phyloP scores from a whole-genome alignment of 2,888 invertebrate genomes.

The Cheilosia scutellata region DNA sequence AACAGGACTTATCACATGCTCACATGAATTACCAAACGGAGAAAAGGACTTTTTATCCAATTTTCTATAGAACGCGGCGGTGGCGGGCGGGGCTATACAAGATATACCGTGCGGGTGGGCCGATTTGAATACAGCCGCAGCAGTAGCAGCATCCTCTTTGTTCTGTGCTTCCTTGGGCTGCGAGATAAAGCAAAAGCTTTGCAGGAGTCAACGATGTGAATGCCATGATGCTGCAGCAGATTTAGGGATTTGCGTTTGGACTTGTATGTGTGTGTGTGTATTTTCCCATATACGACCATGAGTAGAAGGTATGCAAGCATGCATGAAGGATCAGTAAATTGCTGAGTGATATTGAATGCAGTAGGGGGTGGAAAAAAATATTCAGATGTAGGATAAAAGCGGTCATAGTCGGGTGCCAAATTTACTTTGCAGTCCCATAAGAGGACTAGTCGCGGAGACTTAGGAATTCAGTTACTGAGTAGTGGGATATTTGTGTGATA shows the following conservation, averaged over 20 bases:
- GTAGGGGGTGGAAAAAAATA: slow-evolving; percentile 4
- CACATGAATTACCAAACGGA: slow-evolving; percentile 77
- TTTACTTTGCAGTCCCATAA: slow-evolving; percentile 22
- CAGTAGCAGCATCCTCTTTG: slow-evolving; percentile 42
- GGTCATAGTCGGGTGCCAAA: slow-evolving; percentile 42
- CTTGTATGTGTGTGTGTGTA: slow-evolving; percentile 21
- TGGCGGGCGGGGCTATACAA: not conserved
- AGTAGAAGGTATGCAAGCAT: slow-evolving; percentile 56
- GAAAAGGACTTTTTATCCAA: slow-evolving; percentile 72
- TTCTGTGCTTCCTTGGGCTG: slow-evolving; percentile 49
- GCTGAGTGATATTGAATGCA: slow-evolving; percentile 71
- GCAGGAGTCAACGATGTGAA: slow-evolving; percentile 64
- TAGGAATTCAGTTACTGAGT: slow-evolving; percentile 41
- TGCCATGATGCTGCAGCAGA: slow-evolving; percentile 71
- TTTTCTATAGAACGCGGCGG: slow-evolving; percentile 31
- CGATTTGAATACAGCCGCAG: slow-evolving; percentile 62
- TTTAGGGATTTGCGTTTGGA: slow-evolving; percentile 62
- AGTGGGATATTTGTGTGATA: slow-evolving; percentile 15
- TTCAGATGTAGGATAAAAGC: not conserved
- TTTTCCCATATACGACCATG: slow-evolving; percentile 8
- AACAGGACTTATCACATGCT: slow-evolving; percentile 77
- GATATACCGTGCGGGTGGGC: slow-evolving; percentile 23
- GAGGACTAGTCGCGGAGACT: slow-evolving; percentile 12
- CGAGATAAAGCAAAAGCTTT: slow-evolving; percentile 66
- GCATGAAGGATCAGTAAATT: slow-evolving; percentile 73